Evolutionary conservation across 2,888 invertebrate genomes (phyloP).

Genomic region (Dorcus hopei): DNA sequence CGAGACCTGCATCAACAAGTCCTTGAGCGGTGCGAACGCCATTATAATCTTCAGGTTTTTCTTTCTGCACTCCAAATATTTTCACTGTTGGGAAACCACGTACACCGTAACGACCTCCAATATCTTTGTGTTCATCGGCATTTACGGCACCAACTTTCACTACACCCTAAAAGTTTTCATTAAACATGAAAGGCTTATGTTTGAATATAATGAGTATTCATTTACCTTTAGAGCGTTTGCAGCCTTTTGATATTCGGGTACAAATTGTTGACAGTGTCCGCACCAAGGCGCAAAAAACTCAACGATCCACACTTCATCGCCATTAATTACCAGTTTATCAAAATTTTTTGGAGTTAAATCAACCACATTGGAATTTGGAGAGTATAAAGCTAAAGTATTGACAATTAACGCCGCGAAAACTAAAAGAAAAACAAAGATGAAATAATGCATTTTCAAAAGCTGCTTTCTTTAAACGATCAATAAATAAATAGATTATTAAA

Average conservation of each 20-base stretch:
- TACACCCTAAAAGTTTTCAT: conserved; percentile 63
- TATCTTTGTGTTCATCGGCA: conserved; percentile 81
- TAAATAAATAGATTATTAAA: background rate
- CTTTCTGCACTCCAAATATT: conserved; percentile 83
- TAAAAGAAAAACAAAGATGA: background rate
- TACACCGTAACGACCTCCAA: conserved; percentile 78
- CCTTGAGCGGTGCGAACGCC: conserved; percentile 83
- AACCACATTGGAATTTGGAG: conserved; percentile 73
- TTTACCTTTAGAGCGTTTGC: conserved; percentile 86
- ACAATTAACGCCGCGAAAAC: conserved; percentile 29
- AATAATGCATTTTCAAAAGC: background rate
- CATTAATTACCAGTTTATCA: conserved; percentile 74
- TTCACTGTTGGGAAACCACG: conserved; percentile 95
- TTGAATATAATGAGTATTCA: conserved; percentile 5
- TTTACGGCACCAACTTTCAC: conserved; percentile 93
- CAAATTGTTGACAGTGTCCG: conserved; percentile 85
- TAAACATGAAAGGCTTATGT: conserved; percentile 10
- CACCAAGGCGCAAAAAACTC: conserved; percentile 98
- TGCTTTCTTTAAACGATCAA: background rate
- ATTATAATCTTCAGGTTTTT: conserved; percentile 77
- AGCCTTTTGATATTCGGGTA: conserved; percentile 91
- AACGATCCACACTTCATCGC: conserved; percentile 90
- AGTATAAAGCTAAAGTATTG: conserved; percentile 57
- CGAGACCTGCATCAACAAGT: conserved; percentile 81
- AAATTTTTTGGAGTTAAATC: conserved; percentile 87